Evolutionary conservation across 2,888 invertebrate genomes (phyloP), one percentile per base, ranked within the genome.

Genomic region (Hirtodrosophila duncani): DNA sequence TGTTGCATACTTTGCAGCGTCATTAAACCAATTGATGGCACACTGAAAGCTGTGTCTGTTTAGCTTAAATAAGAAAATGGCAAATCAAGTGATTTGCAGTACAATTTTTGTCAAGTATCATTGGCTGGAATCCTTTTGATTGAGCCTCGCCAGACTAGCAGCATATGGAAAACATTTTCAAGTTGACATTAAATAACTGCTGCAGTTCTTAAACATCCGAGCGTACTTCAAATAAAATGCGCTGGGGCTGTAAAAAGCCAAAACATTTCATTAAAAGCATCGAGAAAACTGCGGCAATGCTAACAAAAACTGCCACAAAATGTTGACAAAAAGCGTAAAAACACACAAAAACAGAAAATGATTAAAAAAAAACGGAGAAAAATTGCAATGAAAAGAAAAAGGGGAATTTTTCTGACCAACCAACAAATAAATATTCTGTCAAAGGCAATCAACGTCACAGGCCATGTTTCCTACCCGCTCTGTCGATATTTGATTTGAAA

Each of bases 401-500:
- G n/a, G n/a, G n/a, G n/a, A n/a, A n/a, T n/a, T 8, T 24, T 8
- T 41, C 41, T 13, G 44, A 24, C 49, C 33, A 43, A 13, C 36
- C 21, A 31, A 42, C 81, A 80, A 75, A 75, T 75, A 75, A 75
- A 75, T 79, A 80, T 67, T 51, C 81, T 69, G 75, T 78, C 75
- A 75, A 81, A 75, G 78, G 81, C 75, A 75, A 75, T 75, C 78
- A 80, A 72, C 62, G 69, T 64, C 64, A 48, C 30, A 24, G 68
- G 52, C 62, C 29, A 13, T 30, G 11, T 16, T 33, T 38, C 29
- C 10, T 36, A 23, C 33, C 38, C 36, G 36, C 46, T 42, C 58
- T 67, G 74, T 67, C 81, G 70, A 74, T 81, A 77, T 77, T 81
- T 81, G 75, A 77, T 77, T 81, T 77, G 79, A 74, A 81, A 81